Conservation (phyloP, 2,888 invertebrate genomes). For the Oligia fasciuncula region DNA sequence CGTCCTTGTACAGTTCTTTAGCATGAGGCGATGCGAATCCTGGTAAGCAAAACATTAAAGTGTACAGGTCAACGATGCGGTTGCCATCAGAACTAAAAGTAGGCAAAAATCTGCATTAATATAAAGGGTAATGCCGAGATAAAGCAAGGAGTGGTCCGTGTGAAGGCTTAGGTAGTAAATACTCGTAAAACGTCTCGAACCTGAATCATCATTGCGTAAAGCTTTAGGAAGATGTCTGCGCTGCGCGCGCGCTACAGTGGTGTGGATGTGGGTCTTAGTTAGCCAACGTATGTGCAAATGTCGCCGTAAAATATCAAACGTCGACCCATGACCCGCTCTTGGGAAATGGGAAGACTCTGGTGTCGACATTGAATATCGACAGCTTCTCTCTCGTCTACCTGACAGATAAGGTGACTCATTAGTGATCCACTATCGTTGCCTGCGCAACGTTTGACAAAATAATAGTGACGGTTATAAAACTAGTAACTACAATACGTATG, state of each 20-base stretch:
- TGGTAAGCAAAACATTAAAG: slow-evolving; percentile 54
- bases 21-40: slow-evolving; percentile 14
- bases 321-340: slow-evolving; percentile 81
- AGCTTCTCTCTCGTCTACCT: slow-evolving; percentile 44
- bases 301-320: slow-evolving; percentile 85
- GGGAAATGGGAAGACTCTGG: slow-evolving; percentile 76
- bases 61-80: slow-evolving; percentile 59
- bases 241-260: slow-evolving; percentile 64
- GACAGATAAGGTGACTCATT: slow-evolving; percentile 55
- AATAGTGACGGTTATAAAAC: slow-evolving; percentile 54
- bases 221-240: slow-evolving; percentile 72
- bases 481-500: slow-evolving; percentile 16
- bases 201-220: slow-evolving; percentile 81
- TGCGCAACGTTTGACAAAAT: slow-evolving; percentile 52
- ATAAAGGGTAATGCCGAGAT: slow-evolving; percentile 63
- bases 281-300: slow-evolving; percentile 84
- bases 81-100: slow-evolving; percentile 62
- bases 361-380: slow-evolving; percentile 68
- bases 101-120: slow-evolving; percentile 61
- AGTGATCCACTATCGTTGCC: slow-evolving; percentile 48
- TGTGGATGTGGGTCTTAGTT: slow-evolving; percentile 76
- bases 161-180: slow-evolving; percentile 62
- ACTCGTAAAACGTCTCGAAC: slow-evolving; percentile 68
- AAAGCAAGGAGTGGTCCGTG: slow-evolving; percentile 65
- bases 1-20: slow-evolving; percentile 52